phyloP scores from a whole-genome alignment of 1,140 invertebrate genomes.

The Himalopsyche phryganea region DNA sequence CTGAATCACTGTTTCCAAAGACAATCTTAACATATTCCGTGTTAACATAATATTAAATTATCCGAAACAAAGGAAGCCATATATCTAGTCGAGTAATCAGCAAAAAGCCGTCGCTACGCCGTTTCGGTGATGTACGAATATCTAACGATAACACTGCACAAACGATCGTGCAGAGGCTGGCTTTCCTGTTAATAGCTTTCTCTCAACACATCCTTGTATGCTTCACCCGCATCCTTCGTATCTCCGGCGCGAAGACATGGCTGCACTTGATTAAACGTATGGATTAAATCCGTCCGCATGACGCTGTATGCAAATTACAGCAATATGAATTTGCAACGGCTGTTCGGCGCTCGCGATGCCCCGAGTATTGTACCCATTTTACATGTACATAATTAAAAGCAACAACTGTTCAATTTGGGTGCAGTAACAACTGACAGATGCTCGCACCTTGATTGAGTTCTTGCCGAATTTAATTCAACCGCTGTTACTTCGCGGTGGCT shows the following conservation, averaged over 20 bases:
- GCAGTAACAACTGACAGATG: conserved; percentile 30
- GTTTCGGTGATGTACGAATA: too few relatives aligned
- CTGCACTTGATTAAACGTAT: conserved; percentile 33
- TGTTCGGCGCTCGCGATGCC: not conserved
- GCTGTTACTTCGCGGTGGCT: not conserved
- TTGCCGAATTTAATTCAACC: conserved; percentile 3
- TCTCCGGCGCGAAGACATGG: conserved; percentile 12
- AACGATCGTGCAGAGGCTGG: too few relatives aligned
- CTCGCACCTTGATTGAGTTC: conserved; percentile 16
- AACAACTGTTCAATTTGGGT: conserved; percentile 15
- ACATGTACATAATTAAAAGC: conserved; percentile 31
- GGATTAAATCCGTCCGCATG: conserved; percentile 26
- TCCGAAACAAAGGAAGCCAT: too few relatives aligned
- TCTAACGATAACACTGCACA: too few relatives aligned
- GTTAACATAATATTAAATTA: too few relatives aligned
- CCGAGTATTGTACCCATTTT: conserved; percentile 20
- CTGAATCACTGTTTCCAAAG: too few relatives aligned
- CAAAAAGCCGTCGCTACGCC: too few relatives aligned
- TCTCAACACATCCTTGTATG: too few relatives aligned
- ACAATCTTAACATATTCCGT: too few relatives aligned
- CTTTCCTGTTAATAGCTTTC: too few relatives aligned
- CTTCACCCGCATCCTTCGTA: too few relatives aligned
- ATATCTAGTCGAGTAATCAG: too few relatives aligned
- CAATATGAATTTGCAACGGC: conserved; percentile 19
- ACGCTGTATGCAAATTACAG: conserved; percentile 29